Evolutionary conservation across 1,140 invertebrate genomes (phyloP).

Genomic region (Eurosta solidaginis): DNA sequence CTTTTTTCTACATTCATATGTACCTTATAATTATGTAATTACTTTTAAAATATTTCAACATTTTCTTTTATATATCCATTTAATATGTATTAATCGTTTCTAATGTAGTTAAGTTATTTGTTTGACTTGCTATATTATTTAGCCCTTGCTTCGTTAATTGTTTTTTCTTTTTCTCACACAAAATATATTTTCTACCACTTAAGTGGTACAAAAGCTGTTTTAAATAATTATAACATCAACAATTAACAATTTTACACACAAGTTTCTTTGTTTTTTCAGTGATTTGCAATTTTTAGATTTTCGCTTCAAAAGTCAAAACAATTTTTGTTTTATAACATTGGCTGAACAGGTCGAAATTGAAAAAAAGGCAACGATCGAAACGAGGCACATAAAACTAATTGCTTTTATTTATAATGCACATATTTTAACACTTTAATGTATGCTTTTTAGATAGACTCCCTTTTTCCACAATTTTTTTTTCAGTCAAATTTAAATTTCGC

Average conservation of each 20-base stretch:
- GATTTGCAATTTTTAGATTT: not conserved
- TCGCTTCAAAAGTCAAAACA: not conserved
- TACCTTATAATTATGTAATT: too few relatives aligned
- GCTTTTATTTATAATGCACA: not conserved
- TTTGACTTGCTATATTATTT: not conserved
- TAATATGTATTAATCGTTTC: not conserved
- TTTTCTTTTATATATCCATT: not conserved
- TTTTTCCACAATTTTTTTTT: too few relatives aligned
- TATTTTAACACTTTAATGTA: too few relatives aligned
- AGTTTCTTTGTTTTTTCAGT: not conserved
- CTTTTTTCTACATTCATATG: too few relatives aligned
- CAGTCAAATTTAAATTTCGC: too few relatives aligned
- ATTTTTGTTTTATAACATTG: not conserved
- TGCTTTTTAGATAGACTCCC: too few relatives aligned
- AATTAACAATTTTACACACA: not conserved
- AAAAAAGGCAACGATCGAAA: not conserved
- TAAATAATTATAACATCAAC: not conserved
- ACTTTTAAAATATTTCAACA: too few relatives aligned
- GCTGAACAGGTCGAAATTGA: not conserved
- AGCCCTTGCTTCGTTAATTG: slow-evolving; percentile 7
- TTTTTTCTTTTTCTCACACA: not conserved
- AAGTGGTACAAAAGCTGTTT: not conserved
- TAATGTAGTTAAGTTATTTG: not conserved
- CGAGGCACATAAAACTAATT: not conserved
- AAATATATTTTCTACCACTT: not conserved